Evolutionary conservation across 2,888 invertebrate species (phyloP).

Genomic region (Piscicola geometra): DNA sequence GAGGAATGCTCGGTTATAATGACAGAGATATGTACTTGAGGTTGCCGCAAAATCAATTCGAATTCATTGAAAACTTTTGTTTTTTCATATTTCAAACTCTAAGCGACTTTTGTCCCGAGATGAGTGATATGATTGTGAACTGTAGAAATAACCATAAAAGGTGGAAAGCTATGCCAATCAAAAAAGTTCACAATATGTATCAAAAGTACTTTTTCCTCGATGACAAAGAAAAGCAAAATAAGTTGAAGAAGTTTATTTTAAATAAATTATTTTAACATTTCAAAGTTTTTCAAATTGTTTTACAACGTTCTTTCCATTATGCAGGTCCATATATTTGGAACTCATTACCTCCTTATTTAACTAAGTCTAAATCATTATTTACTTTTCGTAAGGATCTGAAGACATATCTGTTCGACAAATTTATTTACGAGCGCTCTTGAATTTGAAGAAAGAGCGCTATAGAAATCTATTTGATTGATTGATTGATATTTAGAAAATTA

Average conservation of each 20-base stretch:
- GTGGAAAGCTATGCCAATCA: neutral
- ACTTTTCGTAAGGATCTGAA: too few relatives aligned
- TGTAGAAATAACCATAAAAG: neutral
- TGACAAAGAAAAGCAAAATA: slow-evolving; percentile 13
- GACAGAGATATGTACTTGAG: neutral
- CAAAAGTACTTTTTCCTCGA: neutral
- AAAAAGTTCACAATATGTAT: neutral
- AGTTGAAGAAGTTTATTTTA: neutral
- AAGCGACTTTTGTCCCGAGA: neutral
- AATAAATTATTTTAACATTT: neutral
- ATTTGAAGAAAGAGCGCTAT: too few relatives aligned
- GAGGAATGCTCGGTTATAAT: neutral
- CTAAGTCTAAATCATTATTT: too few relatives aligned
- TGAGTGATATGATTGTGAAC: neutral
- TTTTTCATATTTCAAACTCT: neutral
- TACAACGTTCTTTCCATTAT: too few relatives aligned
- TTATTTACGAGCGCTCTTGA: too few relatives aligned
- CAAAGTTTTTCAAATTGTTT: too few relatives aligned
- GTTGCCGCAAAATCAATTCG: neutral
- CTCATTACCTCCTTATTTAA: too few relatives aligned
- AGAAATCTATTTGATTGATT: too few relatives aligned
- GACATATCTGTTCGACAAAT: too few relatives aligned
- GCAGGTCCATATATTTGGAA: too few relatives aligned
- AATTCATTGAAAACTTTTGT: slow-evolving; percentile 6
- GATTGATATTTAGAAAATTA: too few relatives aligned